Percentiles rank a stretch among this genome's conserved stretches.
Evolutionary conservation across 2,888 invertebrate genomes (phyloP).

Genomic region (Amiota minor): DNA sequence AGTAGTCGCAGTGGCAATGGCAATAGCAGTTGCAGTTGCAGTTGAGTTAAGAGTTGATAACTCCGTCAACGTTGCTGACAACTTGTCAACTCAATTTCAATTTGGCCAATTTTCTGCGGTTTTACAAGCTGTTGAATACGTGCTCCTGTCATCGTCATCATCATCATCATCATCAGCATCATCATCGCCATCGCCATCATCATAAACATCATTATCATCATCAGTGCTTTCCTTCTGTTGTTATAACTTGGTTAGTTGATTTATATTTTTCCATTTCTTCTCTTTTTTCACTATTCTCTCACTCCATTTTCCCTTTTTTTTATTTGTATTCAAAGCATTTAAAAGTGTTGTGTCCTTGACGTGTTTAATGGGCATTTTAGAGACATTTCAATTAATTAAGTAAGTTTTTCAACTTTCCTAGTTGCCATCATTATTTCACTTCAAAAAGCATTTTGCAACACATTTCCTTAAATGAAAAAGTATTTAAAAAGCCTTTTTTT

Average conservation of each 20-base stretch:
- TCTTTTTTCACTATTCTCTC: not conserved
- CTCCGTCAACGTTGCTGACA: conserved; percentile 40
- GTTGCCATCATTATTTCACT: not conserved
- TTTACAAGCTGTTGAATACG: conserved; percentile 19
- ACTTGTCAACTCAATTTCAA: conserved; percentile 68
- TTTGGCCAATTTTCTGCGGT: conserved; percentile 65
- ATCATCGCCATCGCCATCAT: not conserved
- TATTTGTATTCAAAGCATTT: not conserved
- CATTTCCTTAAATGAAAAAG: not conserved
- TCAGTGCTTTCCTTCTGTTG: not conserved
- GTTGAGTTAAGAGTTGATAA: too few species aligned
- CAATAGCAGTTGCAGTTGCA: too few species aligned
- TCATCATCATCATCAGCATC: not conserved
- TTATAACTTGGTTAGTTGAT: not conserved
- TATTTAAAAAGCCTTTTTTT: too few species aligned
- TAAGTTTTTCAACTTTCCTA: conserved; percentile 46
- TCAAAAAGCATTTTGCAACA: not conserved
- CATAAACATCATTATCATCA: not conserved
- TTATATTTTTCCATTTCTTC: not conserved
- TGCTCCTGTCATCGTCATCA: not conserved
- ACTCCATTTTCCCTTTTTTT: too few species aligned
- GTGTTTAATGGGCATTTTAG: conserved; percentile 19
- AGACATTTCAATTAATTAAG: conserved; percentile 62
- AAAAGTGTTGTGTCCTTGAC: conserved; percentile 11
- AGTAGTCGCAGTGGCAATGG: too few species aligned